Evolutionary conservation across 2,113 vertebrate species (phyloP).

Genomic region (Theristicus caerulescens): DNA sequence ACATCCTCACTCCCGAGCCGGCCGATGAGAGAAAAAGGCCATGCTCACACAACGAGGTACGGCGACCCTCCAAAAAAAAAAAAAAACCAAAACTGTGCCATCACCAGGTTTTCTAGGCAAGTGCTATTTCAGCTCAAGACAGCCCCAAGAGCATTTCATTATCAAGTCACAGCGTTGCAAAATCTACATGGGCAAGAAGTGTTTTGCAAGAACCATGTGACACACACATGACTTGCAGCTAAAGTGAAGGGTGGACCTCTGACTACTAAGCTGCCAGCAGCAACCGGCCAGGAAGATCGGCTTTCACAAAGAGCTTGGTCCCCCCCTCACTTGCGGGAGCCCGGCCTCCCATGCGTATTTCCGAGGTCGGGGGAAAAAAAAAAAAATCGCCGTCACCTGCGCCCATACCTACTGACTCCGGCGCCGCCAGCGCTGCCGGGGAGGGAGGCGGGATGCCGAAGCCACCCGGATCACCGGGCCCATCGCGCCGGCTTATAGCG

Average conservation of each 20-base stretch:
- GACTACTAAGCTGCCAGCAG: background rate
- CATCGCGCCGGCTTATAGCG: background rate
- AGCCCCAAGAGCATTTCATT: slow-evolving; percentile 14
- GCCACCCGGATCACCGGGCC: background rate
- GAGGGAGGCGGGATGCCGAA: background rate
- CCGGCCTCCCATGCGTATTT: background rate
- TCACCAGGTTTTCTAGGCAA: background rate
- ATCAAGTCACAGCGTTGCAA: slow-evolving; percentile 72
- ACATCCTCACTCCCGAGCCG: background rate
- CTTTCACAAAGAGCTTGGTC: background rate
- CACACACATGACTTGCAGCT: slow-evolving; percentile 87
- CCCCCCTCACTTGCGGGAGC: background rate
- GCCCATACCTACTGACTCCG: background rate
- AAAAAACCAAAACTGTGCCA: background rate
- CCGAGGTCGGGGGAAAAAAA: background rate
- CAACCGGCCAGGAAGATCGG: background rate
- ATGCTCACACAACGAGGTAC: rapidly evolving
- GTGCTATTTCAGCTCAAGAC: background rate
- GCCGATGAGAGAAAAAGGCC: background rate
- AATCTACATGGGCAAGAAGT: slow-evolving; percentile 69
- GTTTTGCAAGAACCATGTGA: slow-evolving; percentile 91
- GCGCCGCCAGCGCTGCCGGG: background rate
- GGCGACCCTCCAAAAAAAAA: background rate
- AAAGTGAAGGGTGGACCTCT: slow-evolving; percentile 64
- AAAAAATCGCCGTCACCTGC: background rate